Conservation (phyloP, 64 coral and sea anemone genomes). For the Stichodactyla helianthus region DNA sequence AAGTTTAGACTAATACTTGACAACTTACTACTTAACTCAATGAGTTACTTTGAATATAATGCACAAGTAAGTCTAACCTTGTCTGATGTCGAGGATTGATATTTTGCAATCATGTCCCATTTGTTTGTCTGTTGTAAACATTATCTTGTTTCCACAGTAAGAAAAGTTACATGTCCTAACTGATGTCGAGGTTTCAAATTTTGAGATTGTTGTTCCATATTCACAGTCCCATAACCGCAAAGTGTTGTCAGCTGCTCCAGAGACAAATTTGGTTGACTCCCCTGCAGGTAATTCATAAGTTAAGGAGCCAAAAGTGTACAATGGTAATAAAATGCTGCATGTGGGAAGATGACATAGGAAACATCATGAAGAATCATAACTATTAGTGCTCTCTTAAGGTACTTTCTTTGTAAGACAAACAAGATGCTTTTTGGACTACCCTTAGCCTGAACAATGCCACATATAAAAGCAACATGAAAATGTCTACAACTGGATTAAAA, state of each 20-base stretch:
- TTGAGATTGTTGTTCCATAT: slow-evolving; percentile 79
- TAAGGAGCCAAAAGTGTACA: slow-evolving; percentile 22
- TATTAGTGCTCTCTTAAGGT: too few species aligned
- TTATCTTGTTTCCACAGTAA: slow-evolving; percentile 79
- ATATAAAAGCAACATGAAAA: too few species aligned
- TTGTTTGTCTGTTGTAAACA: slow-evolving; percentile 96
- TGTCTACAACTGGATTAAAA: too few species aligned
- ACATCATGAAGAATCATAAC: too few species aligned
- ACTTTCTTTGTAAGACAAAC: too few species aligned
- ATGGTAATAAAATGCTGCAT: too few species aligned
- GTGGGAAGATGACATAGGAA: too few species aligned
- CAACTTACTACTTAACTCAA: not conserved
- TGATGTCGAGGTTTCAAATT: slow-evolving; percentile 87
- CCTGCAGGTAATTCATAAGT: slow-evolving; percentile 42
- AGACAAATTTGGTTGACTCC: slow-evolving; percentile 79
- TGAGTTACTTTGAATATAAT: not conserved
- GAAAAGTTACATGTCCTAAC: slow-evolving; percentile 96
- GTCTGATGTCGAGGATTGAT: slow-evolving; percentile 81
- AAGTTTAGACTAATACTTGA: not conserved
- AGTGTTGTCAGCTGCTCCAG: slow-evolving; percentile 95
- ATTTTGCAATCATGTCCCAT: slow-evolving; percentile 93
- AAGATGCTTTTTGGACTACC: too few species aligned
- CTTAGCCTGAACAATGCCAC: too few species aligned
- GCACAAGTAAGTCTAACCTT: slow-evolving; percentile 40
- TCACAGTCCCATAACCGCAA: slow-evolving; percentile 96